phyloP scores from a whole-genome alignment of 2,113 vertebrate genomes.

The Pardalotus punctatus region DNA sequence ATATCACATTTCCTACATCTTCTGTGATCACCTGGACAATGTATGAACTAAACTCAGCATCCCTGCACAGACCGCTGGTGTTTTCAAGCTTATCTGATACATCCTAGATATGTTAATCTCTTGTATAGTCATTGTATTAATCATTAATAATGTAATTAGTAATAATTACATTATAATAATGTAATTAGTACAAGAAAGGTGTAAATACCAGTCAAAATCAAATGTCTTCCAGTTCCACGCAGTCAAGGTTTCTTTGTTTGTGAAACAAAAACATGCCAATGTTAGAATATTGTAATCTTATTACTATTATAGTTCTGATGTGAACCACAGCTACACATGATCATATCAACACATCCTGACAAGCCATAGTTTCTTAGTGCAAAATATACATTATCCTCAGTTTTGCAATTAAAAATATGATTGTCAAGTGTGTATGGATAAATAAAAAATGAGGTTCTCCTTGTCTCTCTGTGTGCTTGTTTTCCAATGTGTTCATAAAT shows the following conservation, averaged over 20 bases:
- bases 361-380: not conserved
- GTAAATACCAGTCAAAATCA: not conserved
- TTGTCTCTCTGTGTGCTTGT: not conserved
- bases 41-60: not conserved
- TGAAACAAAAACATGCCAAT: not conserved
- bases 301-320: not conserved
- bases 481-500: fast-evolving
- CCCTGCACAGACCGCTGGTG: not conserved
- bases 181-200: not conserved
- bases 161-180: not conserved
- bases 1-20: not conserved
- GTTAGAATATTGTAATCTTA: not conserved
- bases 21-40: not conserved
- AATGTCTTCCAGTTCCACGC: not conserved
- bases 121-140: not conserved
- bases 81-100: not conserved
- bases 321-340: not conserved
- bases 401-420: not conserved
- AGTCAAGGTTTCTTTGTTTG: not conserved
- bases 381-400: not conserved
- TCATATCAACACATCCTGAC: not conserved
- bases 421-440: not conserved
- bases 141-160: not conserved
- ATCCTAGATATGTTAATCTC: not conserved
- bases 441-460: not conserved